Base-by-base conservation (phyloP, 1,140 invertebrate species). In the Anoplophora glabripennis region DNA sequence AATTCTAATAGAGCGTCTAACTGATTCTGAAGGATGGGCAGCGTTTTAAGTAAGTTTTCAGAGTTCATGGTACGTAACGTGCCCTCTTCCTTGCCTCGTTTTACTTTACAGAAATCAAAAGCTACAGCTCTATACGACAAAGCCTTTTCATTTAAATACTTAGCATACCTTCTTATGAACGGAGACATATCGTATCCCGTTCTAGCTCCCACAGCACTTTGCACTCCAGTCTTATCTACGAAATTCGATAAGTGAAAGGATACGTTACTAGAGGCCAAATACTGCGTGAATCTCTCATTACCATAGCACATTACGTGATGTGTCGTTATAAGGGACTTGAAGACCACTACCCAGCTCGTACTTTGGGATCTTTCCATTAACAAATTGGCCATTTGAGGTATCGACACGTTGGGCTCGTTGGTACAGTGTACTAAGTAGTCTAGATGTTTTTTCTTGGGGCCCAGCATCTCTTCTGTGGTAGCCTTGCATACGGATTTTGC, bases 41-140 rank as follows among this genome's bases (percentile, higher is more conserved):
- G 80, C 21, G 97, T 96, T 82, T 99, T 99, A 53, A 99, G 80
- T 52, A 99, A 79, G 83, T 99, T 98, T 72, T 99, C 96, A 48
- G 93, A 88, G 69, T 93, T 93, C 95, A 99, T 99, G 70, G 92
- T 96, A 55, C 97, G 86, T 59, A 99, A 79, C 8, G 95, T 90
- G 11, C 97, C 96, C 79, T 99, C 97, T 73, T 99, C 96, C 76
- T 98, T 96, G 59, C 96, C 96, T 76, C 96, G 82, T 79, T 98
- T 99, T 38, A 99, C 93, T 89, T 99, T 99, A 83, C 97, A 99
- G 81, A 99, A 99, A 80, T 99, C 98, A 79, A 99, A 99, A 60
- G 97, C 98, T 71, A 99, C 96, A 38, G 90, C 89, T 79, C 97
- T 87, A 81, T 99, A 99, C 14, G 96, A 96, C 56, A 96, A 83